Evolutionary conservation across 1,140 invertebrate species (phyloP), one percentile per base, ranked within the genome.

Genomic region (Drosophila asahinai): DNA sequence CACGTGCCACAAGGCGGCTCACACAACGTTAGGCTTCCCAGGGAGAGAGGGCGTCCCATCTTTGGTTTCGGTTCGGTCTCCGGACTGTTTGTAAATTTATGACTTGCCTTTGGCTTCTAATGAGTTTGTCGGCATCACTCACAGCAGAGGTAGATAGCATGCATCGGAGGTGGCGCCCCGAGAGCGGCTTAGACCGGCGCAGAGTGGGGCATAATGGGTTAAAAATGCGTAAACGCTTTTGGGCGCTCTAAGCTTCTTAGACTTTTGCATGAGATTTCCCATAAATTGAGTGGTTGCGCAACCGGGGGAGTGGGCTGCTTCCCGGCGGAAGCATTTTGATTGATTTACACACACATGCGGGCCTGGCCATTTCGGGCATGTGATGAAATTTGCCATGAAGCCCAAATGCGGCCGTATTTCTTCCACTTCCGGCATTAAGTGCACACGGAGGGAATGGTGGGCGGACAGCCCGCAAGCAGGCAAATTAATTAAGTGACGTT

Each of bases 361-460:
- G 33, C 52, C 30, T 12, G 49, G 76, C 42, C 62, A 75, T 89
- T 83, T 51, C 59, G 81, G 65, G 58, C 73, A 81, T 83, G 77
- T 80, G 66, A 52, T 71, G 77, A 75, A 87, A 87, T 90, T 87
- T 73, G 70, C 68, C 84, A 89, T 89, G 83, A 81, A 81, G 62
- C 86, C 66, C 65, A 76, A 89, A 81, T 89, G 52, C 64, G 84
- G 86, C 86, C 78, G 86, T 89, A 89, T 89, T 89, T 89, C 84
- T 89, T 89, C 86, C 79, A 89, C 86, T 89, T 89, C 84, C 84
- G 84, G 84, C 86, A 89, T 89, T 89, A 89, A 89, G 84, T 89
- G 84, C 84, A 87, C 15, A 60, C n/a, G 12, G 17, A 55, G 19
- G 40, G 30, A 47, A 52, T n/a, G 43, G 40, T 19, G 25, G 40